Conservation (phyloP, 2,113 vertebrate species). For the Notothenia coriiceps region DNA sequence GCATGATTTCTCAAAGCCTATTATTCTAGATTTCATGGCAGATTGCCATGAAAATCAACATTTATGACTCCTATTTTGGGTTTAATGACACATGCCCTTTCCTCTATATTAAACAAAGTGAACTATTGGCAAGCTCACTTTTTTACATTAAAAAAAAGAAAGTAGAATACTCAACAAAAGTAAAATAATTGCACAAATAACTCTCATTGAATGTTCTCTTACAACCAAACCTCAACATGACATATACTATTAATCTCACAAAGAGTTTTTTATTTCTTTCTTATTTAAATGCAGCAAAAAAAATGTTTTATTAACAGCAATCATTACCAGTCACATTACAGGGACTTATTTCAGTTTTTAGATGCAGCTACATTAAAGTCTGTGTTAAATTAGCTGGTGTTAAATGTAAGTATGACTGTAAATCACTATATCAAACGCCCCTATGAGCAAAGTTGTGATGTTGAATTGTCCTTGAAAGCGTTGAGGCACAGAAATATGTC, state of each 20-base stretch:
- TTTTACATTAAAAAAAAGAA: background rate
- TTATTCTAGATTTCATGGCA: conserved; percentile 1
- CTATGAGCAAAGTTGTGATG: conserved; percentile 33
- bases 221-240: background rate
- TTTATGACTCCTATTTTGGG: background rate
- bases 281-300: too few relatives aligned
- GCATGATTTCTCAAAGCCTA: conserved; percentile 6
- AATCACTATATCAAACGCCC: conserved; percentile 25
- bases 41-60: background rate
- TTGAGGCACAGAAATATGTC: conserved; percentile 14
- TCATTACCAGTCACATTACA: background rate
- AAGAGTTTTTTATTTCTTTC: background rate
- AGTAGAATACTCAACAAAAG: background rate
- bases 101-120: background rate
- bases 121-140: background rate
- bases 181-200: background rate
- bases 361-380: background rate
- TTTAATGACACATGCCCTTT: background rate
- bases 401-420: conserved; percentile 35
- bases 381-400: conserved; percentile 23
- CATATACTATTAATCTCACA: background rate
- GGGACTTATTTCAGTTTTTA: background rate
- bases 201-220: background rate
- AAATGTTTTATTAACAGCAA: background rate
- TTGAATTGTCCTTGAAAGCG: conserved; percentile 47